Evolutionary conservation across 2,888 invertebrate genomes (phyloP).

Genomic region (Phaedon cochleariae): DNA sequence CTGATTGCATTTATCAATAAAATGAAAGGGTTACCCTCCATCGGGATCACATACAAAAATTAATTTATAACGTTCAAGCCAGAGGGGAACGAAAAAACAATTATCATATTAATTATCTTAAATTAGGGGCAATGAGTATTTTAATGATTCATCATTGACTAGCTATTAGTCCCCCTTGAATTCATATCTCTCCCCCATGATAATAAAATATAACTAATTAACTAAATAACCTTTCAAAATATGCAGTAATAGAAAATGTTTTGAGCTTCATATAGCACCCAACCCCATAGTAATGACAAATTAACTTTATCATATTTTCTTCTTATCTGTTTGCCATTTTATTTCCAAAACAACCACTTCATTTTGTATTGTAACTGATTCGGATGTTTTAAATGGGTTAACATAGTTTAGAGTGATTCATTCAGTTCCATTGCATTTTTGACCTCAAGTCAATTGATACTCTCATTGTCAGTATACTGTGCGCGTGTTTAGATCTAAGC

Average conservation of each 20-base stretch:
- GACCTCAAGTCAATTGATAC: constrained; percentile 14
- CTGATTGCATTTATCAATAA: too few relatives aligned
- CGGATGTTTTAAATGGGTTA: not conserved
- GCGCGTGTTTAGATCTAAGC: not conserved
- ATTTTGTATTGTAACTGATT: not conserved
- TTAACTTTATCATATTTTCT: not conserved
- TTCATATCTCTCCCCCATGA: not conserved
- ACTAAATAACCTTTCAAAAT: not conserved
- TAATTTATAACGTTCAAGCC: not conserved
- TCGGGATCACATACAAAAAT: not conserved
- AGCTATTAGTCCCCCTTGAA: not conserved
- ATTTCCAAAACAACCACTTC: not conserved
- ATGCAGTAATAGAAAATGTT: too few relatives aligned
- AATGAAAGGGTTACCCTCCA: too few relatives aligned
- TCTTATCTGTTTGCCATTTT: not conserved
- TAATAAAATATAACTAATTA: not conserved
- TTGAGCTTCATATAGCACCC: too few relatives aligned
- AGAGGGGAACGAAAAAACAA: not conserved
- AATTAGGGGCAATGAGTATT: not conserved
- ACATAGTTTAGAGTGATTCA: constrained; percentile 13
- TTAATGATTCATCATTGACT: constrained; percentile 11
- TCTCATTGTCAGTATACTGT: not conserved
- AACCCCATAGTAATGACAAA: not conserved
- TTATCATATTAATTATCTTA: constrained; percentile 13
- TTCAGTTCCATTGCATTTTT: constrained; percentile 5